Evolutionary conservation across 2,888 invertebrate species (phyloP).

Genomic region (Patella pellucida): DNA sequence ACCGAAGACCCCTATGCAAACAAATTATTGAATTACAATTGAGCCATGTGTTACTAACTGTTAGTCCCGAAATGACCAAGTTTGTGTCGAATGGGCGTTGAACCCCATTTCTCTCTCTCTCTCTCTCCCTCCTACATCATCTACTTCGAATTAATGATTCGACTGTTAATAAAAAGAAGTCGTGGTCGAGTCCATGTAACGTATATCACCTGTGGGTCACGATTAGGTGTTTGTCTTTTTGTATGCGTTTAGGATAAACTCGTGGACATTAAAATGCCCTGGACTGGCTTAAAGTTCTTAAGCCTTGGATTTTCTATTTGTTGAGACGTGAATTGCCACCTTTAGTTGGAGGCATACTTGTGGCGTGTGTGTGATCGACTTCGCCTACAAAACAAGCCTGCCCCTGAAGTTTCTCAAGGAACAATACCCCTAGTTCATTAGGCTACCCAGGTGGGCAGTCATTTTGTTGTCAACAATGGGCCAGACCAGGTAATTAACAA

Average conservation of each 20-base stretch:
- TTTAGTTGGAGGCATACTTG: neutral
- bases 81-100: too few species aligned
- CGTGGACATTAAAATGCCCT: neutral
- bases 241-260: neutral
- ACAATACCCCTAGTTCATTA: neutral
- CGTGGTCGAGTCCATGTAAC: neutral
- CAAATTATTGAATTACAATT: too few species aligned
- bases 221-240: neutral
- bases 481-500: neutral
- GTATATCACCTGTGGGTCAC: neutral
- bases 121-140: too few species aligned
- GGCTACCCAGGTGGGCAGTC: neutral
- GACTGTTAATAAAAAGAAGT: neutral
- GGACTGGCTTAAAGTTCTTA: slow-evolving; percentile 4
- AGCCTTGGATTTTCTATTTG: neutral
- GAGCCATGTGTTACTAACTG: too few species aligned
- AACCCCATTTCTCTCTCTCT: too few species aligned
- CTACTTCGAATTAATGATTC: too few species aligned
- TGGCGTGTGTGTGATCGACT: neutral
- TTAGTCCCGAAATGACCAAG: too few species aligned
- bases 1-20: too few species aligned
- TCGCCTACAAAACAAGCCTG: neutral
- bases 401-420: neutral
- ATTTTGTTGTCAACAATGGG: slow-evolving; percentile 4
- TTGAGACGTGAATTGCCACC: neutral